Percentiles rank a stretch among this genome's conserved stretches.
These are phyloP conservation scores for Pangasius mekongensis DNA, from an alignment of 2,797 vertebrate species.

Conservation along the genomic window DNA sequence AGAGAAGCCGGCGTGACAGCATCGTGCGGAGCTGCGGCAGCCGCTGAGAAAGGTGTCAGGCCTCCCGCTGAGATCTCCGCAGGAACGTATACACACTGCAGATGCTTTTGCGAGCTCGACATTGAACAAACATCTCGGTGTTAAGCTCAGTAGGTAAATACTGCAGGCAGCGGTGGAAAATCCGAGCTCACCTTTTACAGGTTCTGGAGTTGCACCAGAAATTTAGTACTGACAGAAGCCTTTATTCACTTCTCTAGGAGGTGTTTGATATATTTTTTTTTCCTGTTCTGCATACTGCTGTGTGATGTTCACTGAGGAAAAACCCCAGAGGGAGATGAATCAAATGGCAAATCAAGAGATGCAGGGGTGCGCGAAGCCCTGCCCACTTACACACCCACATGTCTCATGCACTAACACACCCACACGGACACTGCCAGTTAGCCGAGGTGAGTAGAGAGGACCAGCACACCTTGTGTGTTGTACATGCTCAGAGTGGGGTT, in stretches of 20 bases:
- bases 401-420: constrained; percentile 23
- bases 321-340: neutral
- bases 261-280: neutral
- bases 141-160: constrained; percentile 3
- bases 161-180: neutral
- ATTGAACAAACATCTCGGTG: constrained; percentile 12
- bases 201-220: neutral
- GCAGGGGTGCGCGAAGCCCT: neutral
- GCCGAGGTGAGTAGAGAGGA: constrained; percentile 39
- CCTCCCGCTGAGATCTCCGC: constrained; percentile 44
- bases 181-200: neutral
- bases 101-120: constrained; percentile 6
- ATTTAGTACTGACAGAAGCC: neutral
- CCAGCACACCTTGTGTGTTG: constrained; percentile 98
- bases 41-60: constrained; percentile 34
- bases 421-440: constrained; percentile 28
- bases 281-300: neutral
- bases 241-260: neutral
- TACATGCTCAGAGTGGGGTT: constrained; percentile 99
- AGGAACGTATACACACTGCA: constrained; percentile 15
- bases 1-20: constrained; percentile 33
- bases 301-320: constrained; percentile 17
- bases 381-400: constrained; percentile 17
- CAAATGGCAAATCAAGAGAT: neutral
- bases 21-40: constrained; percentile 40